Conservation (phyloP, 1,140 invertebrate genomes). For the Cyrtorhinus lividipennis region DNA sequence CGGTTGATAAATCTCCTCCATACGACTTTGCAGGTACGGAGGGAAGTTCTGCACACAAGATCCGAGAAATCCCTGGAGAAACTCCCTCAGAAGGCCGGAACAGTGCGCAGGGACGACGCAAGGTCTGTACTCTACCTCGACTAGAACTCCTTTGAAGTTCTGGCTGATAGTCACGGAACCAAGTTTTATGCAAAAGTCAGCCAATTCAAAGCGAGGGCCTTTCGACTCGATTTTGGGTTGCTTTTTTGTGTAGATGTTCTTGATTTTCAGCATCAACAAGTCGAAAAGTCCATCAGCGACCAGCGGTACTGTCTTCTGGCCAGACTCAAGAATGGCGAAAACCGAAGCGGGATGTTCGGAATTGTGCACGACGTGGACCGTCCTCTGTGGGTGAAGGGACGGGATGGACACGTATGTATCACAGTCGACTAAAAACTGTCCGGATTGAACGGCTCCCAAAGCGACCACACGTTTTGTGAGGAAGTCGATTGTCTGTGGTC, state of each 20-base stretch:
- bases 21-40: slow-evolving; percentile 38
- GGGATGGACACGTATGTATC: slow-evolving; percentile 75
- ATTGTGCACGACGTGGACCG: slow-evolving; percentile 83
- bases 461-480: slow-evolving; percentile 70
- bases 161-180: slow-evolving; percentile 84
- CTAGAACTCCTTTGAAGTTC: slow-evolving; percentile 81
- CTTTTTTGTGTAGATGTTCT: slow-evolving; percentile 76
- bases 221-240: slow-evolving; percentile 63
- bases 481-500: slow-evolving; percentile 68
- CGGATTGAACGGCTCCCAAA: slow-evolving; percentile 69
- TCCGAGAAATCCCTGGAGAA: slow-evolving; percentile 81
- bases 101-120: slow-evolving; percentile 73
- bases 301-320: slow-evolving; percentile 66
- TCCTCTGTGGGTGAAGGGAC: slow-evolving; percentile 38
- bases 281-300: slow-evolving; percentile 85
- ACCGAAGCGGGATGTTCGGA: slow-evolving; percentile 89
- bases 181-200: slow-evolving; percentile 87
- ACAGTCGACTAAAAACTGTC: slow-evolving; percentile 86
- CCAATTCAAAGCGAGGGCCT: slow-evolving; percentile 79
- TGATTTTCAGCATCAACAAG: slow-evolving; percentile 76
- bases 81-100: slow-evolving; percentile 84
- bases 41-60: slow-evolving; percentile 50
- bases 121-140: slow-evolving; percentile 89
- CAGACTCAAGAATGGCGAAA: slow-evolving; percentile 80
- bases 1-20: slow-evolving; percentile 76